Conservation (phyloP, 2,888 invertebrate species). For the Drosophila anomalipes region DNA sequence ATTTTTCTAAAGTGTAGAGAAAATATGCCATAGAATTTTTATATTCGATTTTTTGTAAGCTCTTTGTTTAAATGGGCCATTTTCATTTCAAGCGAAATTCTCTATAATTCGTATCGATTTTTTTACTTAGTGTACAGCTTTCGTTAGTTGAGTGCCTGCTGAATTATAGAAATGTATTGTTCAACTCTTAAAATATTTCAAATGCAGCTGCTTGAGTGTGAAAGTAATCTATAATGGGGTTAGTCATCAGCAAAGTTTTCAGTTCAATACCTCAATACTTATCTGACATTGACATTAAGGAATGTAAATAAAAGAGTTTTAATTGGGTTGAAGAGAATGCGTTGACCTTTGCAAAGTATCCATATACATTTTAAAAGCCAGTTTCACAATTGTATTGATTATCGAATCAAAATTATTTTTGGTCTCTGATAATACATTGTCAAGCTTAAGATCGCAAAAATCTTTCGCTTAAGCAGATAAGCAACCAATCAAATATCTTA, state of each 20-base stretch:
- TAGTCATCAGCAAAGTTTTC: neutral
- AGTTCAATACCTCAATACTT: neutral
- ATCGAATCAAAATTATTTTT: too few relatives aligned
- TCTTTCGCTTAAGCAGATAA: neutral
- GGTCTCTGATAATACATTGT: neutral
- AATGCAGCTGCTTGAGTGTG: slow-evolving; percentile 7
- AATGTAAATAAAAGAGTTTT: neutral
- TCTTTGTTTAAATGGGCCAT: too few relatives aligned
- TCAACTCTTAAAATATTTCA: neutral
- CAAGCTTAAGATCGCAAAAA: neutral
- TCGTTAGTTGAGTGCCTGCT: slow-evolving; percentile 1
- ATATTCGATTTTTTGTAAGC: too few relatives aligned
- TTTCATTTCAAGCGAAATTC: neutral
- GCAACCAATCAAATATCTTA: neutral
- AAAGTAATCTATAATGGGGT: neutral
- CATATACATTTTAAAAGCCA: neutral
- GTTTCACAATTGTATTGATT: neutral
- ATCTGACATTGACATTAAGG: neutral
- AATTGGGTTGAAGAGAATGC: neutral
- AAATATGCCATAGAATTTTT: too few relatives aligned
- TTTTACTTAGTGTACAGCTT: neutral
- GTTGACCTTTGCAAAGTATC: neutral
- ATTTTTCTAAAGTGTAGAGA: neutral
- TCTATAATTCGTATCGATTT: rapidly evolving
- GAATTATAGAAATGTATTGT: neutral